These are phyloP conservation scores for Menidia beryllina DNA, from an alignment of 2,113 vertebrate species.

Conservation along the genomic window DNA sequence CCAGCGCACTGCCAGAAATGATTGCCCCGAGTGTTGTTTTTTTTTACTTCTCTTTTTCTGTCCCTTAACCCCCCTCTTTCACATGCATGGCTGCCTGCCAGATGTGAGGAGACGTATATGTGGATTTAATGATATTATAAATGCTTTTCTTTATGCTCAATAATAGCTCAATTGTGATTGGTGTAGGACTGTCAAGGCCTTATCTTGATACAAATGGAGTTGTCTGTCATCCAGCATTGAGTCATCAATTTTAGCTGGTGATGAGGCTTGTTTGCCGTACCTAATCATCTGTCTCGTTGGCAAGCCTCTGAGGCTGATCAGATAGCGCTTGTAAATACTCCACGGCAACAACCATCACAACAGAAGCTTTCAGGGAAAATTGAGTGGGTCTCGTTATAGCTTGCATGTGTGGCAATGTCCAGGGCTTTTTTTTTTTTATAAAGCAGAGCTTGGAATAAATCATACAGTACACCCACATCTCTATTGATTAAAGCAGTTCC, in stretches of 20 bases:
- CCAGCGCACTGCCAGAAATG: constrained; percentile 90
- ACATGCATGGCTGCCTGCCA: constrained; percentile 92
- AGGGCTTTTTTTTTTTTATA: constrained; percentile 85
- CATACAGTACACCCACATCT: constrained; percentile 91
- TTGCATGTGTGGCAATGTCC: constrained; percentile 90
- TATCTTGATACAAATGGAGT: constrained; percentile 97
- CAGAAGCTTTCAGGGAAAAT: constrained; percentile 93
- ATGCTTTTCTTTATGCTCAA: constrained; percentile 97
- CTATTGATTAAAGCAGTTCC: constrained; percentile 98
- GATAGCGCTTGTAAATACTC: constrained; percentile 95
- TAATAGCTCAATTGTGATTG: constrained; percentile 99
- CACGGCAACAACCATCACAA: constrained; percentile 90
- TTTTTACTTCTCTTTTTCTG: constrained; percentile 70
- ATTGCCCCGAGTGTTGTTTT: constrained; percentile 93
- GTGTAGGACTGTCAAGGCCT: constrained; percentile 91
- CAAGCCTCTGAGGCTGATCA: constrained; percentile 96
- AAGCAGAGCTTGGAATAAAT: constrained; percentile 77
- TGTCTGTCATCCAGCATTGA: constrained; percentile 97
- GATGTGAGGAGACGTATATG: constrained; percentile 95
- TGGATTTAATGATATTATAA: constrained; percentile 99
- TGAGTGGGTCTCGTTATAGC: constrained; percentile 93
- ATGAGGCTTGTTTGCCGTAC: constrained; percentile 97
- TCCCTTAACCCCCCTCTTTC: constrained; percentile 50
- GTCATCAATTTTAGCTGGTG: constrained; percentile 96
- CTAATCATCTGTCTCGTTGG: constrained; percentile 97